phyloP scores from a whole-genome alignment of 2,113 vertebrate species.

The Chloropsis hardwickii region DNA sequence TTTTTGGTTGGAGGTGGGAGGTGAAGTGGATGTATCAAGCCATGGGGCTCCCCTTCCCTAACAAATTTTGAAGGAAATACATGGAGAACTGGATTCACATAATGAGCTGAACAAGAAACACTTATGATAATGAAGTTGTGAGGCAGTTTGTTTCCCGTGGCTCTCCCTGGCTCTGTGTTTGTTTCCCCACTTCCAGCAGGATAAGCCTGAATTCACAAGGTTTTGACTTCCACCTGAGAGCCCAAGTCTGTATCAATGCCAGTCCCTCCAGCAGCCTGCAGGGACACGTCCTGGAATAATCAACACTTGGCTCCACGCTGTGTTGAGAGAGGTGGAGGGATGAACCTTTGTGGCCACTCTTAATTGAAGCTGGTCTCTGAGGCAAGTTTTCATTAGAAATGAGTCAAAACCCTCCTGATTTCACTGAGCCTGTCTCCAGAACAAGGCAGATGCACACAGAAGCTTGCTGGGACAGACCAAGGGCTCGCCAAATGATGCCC shows the following conservation, averaged over 20 bases:
- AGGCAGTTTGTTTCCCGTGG: neutral
- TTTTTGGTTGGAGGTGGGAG: slow-evolving; percentile 8
- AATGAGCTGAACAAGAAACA: slow-evolving; percentile 8
- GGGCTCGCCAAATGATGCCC: neutral
- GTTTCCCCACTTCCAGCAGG: neutral
- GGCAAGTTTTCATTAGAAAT: neutral
- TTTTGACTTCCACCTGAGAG: neutral
- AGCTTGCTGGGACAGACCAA: neutral
- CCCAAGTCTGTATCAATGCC: neutral
- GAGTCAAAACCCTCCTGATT: neutral
- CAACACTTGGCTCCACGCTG: neutral
- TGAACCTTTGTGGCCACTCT: neutral
- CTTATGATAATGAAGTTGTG: neutral
- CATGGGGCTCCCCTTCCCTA: neutral
- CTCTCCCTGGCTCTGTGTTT: neutral
- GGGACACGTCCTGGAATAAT: neutral
- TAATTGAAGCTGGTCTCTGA: neutral
- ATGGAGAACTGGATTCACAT: neutral
- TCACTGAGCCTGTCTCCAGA: neutral
- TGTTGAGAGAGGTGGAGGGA: neutral
- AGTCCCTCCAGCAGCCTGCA: neutral
- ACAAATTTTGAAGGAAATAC: neutral
- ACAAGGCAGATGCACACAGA: neutral
- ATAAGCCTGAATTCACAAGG: neutral
- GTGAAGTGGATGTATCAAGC: neutral